Evolutionary conservation across 2,888 invertebrate species (phyloP), one percentile per base, ranked within the genome.

Genomic region (Caenorhabditis afra): DNA sequence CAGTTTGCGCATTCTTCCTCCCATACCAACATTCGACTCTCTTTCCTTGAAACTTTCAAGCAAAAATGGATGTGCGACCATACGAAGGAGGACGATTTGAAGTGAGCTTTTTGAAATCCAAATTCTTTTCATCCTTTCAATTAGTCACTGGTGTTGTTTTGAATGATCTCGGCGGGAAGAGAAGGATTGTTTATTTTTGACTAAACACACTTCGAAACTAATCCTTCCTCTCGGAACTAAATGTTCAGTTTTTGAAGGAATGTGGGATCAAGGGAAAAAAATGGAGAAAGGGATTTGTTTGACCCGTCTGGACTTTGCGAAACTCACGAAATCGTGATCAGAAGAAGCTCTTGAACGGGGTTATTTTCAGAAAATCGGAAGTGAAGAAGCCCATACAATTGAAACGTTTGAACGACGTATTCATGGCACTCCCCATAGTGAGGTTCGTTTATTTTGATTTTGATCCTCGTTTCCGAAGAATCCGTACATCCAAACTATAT

Each of bases 381-480:
- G 82, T 16, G 88, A 88, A 73, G 88, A 88, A 75, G 83, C 86
- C 22, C 87, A 88, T 61, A 87, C 87, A 16, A 80, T 88, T 41
- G 87, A 88, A 76, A 81, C 85, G 0, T 88, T 83, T 68, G 88
- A 88, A 59, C 65, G 86, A 68, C 70, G 82, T 23, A 81, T 88
- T 61, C 86, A 87, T 53, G 87, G 87, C 49, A 86, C 86, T 14
- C 79, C 81, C 14, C 81, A 81, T 62, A 83, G 84, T 35, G 88
- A 88, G 82, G 88, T 84, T 16, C 20, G 50, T 16, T 14, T 45
- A 14, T n/a, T n/a, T n/a, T n/a, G n/a, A n/a, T n/a, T n/a, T n/a
- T n/a, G n/a, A n/a, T n/a, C n/a, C n/a, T n/a, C n/a, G n/a, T n/a
- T n/a, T n/a, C n/a, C n/a, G n/a, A n/a, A 44, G 23, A 22, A 41